Evolutionary conservation across 2,113 vertebrate genomes (phyloP).

Genomic region (Hydrolagus affinis): DNA sequence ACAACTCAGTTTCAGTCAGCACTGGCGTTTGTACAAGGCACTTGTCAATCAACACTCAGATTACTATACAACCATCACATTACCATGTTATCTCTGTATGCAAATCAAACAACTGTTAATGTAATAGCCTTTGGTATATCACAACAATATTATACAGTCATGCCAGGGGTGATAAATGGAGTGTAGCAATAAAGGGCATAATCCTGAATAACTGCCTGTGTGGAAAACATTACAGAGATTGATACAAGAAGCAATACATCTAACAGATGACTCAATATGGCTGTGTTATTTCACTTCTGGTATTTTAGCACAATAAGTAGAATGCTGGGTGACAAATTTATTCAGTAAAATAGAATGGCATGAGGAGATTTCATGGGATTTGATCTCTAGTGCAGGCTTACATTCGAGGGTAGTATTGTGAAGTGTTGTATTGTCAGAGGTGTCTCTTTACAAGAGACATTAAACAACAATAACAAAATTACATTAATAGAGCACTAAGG

Average conservation of each 20-base stretch:
- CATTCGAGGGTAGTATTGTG: too few relatives aligned
- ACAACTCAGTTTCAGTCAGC: neutral
- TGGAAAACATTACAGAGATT: neutral
- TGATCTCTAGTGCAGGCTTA: too few relatives aligned
- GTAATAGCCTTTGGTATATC: neutral
- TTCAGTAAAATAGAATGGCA: too few relatives aligned
- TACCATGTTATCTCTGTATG: neutral
- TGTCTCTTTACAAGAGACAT: too few relatives aligned
- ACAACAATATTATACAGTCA: neutral
- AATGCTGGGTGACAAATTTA: neutral
- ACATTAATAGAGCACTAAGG: too few relatives aligned
- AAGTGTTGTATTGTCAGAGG: too few relatives aligned
- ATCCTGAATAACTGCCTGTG: neutral
- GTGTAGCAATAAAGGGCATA: neutral
- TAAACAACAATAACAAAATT: too few relatives aligned
- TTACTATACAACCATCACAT: neutral
- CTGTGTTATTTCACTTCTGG: neutral
- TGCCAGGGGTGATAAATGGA: neutral
- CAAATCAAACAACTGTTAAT: neutral
- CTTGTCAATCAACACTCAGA: neutral
- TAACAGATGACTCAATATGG: neutral
- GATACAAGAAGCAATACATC: neutral
- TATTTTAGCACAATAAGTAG: neutral
- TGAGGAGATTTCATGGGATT: too few relatives aligned
- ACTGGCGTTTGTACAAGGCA: neutral